phyloP scores from a whole-genome alignment of 2,888 invertebrate species.

The Drosophila tripunctata region DNA sequence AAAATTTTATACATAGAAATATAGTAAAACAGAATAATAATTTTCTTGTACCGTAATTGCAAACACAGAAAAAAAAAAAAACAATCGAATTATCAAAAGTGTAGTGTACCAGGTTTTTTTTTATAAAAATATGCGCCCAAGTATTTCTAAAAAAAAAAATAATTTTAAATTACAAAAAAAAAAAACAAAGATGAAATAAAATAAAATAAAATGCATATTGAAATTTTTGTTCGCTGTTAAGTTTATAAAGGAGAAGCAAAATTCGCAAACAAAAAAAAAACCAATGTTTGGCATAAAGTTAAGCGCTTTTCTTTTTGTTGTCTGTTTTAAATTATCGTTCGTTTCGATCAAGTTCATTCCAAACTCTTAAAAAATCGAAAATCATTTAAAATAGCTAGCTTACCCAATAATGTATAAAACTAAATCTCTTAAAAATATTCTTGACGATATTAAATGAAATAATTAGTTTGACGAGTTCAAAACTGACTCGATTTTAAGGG shows the following conservation, averaged over 20 bases:
- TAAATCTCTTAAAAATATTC: constrained; percentile 1
- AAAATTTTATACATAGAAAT: constrained; percentile 63
- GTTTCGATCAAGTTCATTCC: constrained; percentile 71
- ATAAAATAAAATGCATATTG: constrained; percentile 42
- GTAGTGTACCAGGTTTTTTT: constrained; percentile 50
- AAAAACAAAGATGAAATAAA: constrained; percentile 28
- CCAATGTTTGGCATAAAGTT: too few species aligned
- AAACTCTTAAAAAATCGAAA: constrained; percentile 58
- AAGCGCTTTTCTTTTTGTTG: constrained; percentile 44
- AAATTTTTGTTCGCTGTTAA: constrained; percentile 72
- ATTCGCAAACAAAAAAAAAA: constrained; percentile 29
- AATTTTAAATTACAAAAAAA: constrained; percentile 17
- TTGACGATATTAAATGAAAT: background rate
- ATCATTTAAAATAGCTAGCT: constrained; percentile 21
- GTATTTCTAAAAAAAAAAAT: constrained; percentile 68
- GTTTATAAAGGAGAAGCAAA: constrained; percentile 53
- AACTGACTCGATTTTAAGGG: background rate
- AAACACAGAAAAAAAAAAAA: constrained; percentile 7
- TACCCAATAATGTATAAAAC: too few species aligned
- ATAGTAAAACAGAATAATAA: constrained; percentile 47
- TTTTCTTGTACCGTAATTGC: constrained; percentile 67
- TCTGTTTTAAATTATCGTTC: constrained; percentile 46
- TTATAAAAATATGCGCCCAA: constrained; percentile 63
- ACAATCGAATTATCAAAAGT: constrained; percentile 57
- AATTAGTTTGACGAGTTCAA: background rate